Evolutionary conservation across 1,140 invertebrate species (phyloP), one percentile per base, ranked within the genome.

Genomic region (Zaprionus camerounensis): DNA sequence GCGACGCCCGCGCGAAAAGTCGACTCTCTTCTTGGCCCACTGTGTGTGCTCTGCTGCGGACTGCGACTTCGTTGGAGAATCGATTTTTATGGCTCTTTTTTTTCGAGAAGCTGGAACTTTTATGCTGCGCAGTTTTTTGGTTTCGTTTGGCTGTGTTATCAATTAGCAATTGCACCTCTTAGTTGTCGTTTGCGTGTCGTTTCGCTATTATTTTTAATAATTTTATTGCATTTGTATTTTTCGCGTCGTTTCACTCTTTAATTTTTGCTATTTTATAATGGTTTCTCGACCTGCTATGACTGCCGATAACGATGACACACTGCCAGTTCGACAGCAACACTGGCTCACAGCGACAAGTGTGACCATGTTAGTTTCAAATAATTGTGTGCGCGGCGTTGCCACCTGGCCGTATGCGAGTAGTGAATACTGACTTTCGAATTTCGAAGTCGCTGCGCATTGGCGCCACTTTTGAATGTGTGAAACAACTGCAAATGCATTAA

Each of bases 71-170:
- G 80, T 90, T 90, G 85, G 81, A 88, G 84, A 88, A 88, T 88
- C 85, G 85, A 90, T 88, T 88, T 88, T 88, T 88, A 88, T 88
- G 76, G 82, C 85, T 90, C 78, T 81, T 76, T 82, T n/a, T 82
- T 88, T 73, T 71, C 13, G 51, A 53, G 64, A 72, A 81, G 81
- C 77, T 77, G 65, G 56, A n/a, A 57, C 44, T 80, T 72, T 31
- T 77, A 79, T 64, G 63, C 67, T 74, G 64, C 59, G 58, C 46
- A 68, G 55, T 71, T 26, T 49, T 53, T 20, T 41, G 55, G 26
- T 38, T 38, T 56, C 17, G 44, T 49, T 61, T 38, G 5, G 22
- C 46, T 69, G 9, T 58, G 13, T 31, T 44, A 46, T 57, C 13
- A 58, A 44, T 34, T 73, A 55, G 6, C 22, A 68, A 46, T 49